Evolutionary conservation across 2,797 vertebrate species (phyloP).

Genomic region (Gymnothorax reevesii): DNA sequence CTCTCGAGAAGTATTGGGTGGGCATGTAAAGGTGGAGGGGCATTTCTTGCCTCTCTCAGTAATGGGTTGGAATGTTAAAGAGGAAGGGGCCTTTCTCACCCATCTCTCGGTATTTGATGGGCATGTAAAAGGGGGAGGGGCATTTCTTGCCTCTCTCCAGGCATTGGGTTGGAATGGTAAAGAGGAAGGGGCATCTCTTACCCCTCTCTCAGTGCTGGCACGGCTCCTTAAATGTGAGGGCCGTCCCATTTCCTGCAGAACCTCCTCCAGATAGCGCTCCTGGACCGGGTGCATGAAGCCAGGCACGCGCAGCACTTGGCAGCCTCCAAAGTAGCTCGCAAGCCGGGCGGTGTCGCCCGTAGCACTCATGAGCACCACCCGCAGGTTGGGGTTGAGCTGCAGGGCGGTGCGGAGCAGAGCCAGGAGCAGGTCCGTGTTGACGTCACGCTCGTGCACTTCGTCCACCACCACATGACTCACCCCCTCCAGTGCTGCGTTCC

Average conservation of each 20-base stretch:
- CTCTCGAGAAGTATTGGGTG: no score
- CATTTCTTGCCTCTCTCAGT: no score
- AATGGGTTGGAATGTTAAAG: no score
- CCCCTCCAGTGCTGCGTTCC: slow-evolving; percentile 84
- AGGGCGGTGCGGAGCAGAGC: slow-evolving; percentile 84
- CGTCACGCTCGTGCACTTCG: slow-evolving; percentile 93
- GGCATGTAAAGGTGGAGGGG: no score
- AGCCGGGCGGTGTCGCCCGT: slow-evolving; percentile 88
- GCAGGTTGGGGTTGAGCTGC: slow-evolving; percentile 78
- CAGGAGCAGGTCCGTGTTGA: slow-evolving; percentile 95
- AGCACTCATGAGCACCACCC: slow-evolving; percentile 93
- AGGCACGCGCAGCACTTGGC: slow-evolving; percentile 85
- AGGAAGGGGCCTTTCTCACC: no score
- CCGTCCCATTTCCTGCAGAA: slow-evolving; percentile 80
- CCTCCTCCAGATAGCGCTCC: slow-evolving; percentile 87
- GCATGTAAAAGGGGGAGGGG: neutral
- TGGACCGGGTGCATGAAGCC: slow-evolving; percentile 95
- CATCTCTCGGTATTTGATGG: no score
- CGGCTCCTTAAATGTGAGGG: neutral
- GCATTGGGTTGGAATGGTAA: neutral
- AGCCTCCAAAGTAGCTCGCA: slow-evolving; percentile 84
- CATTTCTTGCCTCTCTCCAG: no score
- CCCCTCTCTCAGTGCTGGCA: neutral
- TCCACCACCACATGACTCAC: slow-evolving; percentile 95
- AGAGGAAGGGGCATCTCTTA: neutral